Conservation (phyloP, 1,140 invertebrate genomes). For the Drosophila ogumai region DNA sequence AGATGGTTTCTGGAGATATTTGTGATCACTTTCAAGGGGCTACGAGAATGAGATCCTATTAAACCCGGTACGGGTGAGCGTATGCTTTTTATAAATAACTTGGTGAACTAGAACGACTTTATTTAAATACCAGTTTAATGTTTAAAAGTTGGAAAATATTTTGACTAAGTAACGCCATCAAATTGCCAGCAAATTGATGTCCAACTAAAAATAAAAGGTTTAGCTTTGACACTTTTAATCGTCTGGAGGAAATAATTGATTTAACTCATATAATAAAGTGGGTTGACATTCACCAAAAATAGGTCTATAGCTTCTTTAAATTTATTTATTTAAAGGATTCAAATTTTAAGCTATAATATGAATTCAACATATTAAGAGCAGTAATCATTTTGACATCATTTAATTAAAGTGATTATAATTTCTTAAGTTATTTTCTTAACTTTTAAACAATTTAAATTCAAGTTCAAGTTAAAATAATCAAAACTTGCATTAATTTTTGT, state of each 20-base stretch:
- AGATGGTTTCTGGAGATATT: slow-evolving; percentile 48
- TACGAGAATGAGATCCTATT: slow-evolving; percentile 21
- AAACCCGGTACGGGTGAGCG: neutral
- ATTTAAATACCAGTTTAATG: slow-evolving; percentile 20
- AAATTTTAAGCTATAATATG: neutral
- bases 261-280: neutral
- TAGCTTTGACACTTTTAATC: neutral
- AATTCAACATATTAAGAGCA: too few species aligned
- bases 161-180: slow-evolving; percentile 1
- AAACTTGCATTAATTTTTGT: neutral
- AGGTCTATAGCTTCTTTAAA: neutral
- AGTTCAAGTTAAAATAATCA: too few species aligned
- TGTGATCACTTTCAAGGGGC: slow-evolving; percentile 33
- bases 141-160: neutral
- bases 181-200: neutral
- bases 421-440: too few species aligned
- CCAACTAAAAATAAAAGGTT: neutral
- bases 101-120: slow-evolving; percentile 6
- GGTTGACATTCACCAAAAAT: neutral
- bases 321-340: neutral
- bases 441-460: too few species aligned
- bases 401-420: too few species aligned
- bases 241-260: neutral
- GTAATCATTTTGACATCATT: too few species aligned
- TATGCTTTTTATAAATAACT: slow-evolving; percentile 1